Evolutionary conservation across 2,797 vertebrate species (phyloP).

Genomic region (Luscinia megarhynchos): DNA sequence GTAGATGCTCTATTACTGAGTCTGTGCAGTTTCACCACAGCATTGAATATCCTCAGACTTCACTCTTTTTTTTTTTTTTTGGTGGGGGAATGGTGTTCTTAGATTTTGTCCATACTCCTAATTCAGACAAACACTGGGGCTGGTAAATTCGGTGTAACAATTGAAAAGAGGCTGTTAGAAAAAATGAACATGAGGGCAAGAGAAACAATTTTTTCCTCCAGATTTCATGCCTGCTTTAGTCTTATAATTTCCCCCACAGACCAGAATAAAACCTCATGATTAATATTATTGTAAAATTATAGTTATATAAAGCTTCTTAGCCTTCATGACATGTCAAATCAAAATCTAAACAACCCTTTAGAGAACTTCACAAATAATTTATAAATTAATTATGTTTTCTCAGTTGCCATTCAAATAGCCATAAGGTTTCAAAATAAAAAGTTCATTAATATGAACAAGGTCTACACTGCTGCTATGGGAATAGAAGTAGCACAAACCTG

Average conservation of each 20-base stretch:
- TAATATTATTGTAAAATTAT: not conserved
- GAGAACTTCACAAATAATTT: not conserved
- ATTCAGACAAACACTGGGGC: not conserved
- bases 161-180: not conserved
- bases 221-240: not conserved
- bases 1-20: not conserved
- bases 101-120: not conserved
- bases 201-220: not conserved
- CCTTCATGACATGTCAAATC: not conserved
- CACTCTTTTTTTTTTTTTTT: not conserved
- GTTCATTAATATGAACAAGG: not conserved
- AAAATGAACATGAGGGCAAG: not conserved
- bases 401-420: not conserved
- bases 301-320: not conserved
- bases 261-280: not conserved
- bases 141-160: not conserved
- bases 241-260: not conserved
- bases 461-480: not conserved
- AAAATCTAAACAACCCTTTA: not conserved
- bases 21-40: not conserved
- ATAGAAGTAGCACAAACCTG: not conserved
- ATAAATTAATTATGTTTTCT: not conserved
- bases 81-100: fast-evolving
- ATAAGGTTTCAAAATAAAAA: not conserved
- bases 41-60: not conserved